Conservation (phyloP, 1,140 invertebrate genomes). For the Camponotus floridanus region DNA sequence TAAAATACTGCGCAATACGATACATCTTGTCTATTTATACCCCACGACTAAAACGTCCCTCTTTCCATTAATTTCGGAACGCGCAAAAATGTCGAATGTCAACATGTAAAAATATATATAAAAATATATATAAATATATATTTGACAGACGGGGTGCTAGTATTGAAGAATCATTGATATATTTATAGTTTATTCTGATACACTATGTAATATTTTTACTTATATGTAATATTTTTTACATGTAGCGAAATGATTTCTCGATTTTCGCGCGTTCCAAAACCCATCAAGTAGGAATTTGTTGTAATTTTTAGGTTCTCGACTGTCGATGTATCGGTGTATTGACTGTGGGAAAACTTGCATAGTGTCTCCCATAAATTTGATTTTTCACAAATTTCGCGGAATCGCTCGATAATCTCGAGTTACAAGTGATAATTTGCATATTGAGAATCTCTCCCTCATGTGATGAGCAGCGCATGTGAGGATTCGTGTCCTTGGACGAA, state of each 20-base stretch:
- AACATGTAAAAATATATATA: no score
- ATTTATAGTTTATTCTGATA: no score
- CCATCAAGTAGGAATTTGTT: not conserved
- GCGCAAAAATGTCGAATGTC: not conserved
- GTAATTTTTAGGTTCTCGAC: not conserved
- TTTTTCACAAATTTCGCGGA: no score
- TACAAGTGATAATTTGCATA: not conserved
- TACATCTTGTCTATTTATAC: no score
- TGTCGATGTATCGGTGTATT: not conserved
- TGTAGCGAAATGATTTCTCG: not conserved
- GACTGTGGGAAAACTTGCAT: not conserved
- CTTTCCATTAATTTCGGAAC: not conserved
- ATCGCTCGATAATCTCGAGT: not conserved
- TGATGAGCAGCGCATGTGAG: constrained; percentile 80
- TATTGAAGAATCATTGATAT: no score
- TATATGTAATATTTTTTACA: not conserved
- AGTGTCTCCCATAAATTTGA: no score
- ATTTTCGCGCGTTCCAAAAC: not conserved
- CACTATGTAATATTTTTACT: no score
- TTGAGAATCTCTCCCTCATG: constrained; percentile 55
- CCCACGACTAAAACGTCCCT: no score
- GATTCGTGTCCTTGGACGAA: constrained; percentile 79
- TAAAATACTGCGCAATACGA: not conserved
- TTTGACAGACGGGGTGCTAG: no score
- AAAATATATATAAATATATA: no score